These are phyloP conservation scores for Glyphotaelius pellucidus DNA, from an alignment of 2,888 invertebrate genomes.

Conservation along the genomic window DNA sequence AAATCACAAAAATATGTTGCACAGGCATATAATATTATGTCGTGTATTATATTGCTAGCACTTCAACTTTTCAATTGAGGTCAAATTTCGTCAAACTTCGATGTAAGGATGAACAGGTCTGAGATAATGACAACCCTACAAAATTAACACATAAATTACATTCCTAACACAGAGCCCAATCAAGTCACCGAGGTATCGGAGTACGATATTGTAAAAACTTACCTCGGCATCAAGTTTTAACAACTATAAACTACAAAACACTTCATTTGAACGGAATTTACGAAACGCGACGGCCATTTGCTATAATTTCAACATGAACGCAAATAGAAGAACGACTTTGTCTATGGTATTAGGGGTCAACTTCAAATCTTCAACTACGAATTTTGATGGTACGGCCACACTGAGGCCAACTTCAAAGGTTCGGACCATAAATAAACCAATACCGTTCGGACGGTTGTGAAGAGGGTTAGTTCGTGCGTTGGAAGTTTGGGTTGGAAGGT, in stretches of 20 bases:
- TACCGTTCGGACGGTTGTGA: no score
- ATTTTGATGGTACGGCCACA: no score
- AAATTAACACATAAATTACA: conserved; percentile 38
- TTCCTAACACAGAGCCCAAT: background rate
- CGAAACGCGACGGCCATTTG: conserved; percentile 61
- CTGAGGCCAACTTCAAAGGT: no score
- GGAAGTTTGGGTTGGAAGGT: no score
- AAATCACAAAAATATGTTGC: background rate
- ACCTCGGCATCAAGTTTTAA: conserved; percentile 54
- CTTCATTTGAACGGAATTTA: conserved; percentile 56
- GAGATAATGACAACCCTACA: conserved; percentile 43
- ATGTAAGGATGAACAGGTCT: conserved; percentile 25
- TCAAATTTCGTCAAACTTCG: conserved; percentile 50
- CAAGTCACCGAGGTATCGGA: background rate
- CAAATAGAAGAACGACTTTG: conserved; percentile 19
- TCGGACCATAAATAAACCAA: no score
- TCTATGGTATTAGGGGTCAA: conserved; percentile 13
- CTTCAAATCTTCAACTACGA: background rate
- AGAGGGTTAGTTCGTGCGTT: no score
- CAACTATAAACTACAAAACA: conserved; percentile 52
- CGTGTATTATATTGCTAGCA: conserved; percentile 6
- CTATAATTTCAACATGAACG: conserved; percentile 51
- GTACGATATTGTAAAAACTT: conserved; percentile 22
- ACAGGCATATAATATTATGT: conserved; percentile 14
- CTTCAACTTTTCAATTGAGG: conserved; percentile 51